Conservation (phyloP, 2,113 vertebrate genomes). For the Pygoscelis adeliae region DNA sequence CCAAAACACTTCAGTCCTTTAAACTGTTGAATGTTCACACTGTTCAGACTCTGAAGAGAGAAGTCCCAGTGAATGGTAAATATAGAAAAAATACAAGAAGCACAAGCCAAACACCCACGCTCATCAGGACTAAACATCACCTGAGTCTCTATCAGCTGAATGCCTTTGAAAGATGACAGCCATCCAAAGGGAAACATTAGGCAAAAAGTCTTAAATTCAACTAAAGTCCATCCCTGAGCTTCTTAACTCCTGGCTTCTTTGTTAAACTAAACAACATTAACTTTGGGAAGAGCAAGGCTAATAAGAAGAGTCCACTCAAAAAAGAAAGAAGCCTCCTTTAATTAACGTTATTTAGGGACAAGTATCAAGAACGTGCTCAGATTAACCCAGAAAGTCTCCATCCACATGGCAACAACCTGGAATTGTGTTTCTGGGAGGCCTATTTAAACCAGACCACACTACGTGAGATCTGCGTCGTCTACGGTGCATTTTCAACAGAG, state of each 20-base stretch:
- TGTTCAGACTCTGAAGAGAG: not conserved
- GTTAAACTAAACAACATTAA: not conserved
- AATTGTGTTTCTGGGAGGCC: not conserved
- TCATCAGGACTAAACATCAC: not conserved
- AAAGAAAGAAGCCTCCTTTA: not conserved
- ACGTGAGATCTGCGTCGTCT: accelerated
- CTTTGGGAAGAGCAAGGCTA: not conserved
- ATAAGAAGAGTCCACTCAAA: not conserved
- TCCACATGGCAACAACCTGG: not conserved
- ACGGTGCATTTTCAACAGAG: not conserved
- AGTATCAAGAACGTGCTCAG: not conserved
- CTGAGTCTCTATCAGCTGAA: not conserved
- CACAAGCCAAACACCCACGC: not conserved
- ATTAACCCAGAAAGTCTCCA: not conserved
- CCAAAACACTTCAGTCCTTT: not conserved
- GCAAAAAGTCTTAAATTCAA: not conserved
- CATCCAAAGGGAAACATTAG: not conserved
- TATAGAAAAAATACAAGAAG: not conserved
- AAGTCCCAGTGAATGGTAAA: not conserved
- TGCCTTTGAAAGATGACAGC: not conserved
- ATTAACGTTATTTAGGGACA: not conserved
- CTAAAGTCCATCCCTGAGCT: not conserved
- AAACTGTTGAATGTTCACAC: not conserved
- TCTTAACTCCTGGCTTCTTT: not conserved
- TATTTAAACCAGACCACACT: not conserved